Evolutionary conservation across 2,113 vertebrate genomes (phyloP).

Genomic region (Sylvilagus bachmani): DNA sequence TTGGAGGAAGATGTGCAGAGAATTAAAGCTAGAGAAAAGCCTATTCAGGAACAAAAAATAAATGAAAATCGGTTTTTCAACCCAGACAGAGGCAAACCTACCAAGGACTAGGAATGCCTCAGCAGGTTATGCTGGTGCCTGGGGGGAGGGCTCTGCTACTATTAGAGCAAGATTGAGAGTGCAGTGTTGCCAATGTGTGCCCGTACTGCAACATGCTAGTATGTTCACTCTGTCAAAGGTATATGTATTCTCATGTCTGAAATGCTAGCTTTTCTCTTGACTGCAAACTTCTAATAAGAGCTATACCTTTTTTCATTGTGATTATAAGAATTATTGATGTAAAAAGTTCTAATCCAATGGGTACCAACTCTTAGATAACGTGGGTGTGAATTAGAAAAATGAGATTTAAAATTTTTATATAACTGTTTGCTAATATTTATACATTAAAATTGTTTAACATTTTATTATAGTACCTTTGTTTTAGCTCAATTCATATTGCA

Average conservation of each 20-base stretch:
- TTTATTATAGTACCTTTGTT: neutral
- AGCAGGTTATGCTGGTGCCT: neutral
- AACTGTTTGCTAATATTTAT: neutral
- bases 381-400: neutral
- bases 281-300: neutral
- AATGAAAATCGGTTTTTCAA: neutral
- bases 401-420: neutral
- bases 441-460: neutral
- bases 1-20: neutral
- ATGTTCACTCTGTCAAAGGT: neutral
- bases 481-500: neutral
- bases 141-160: neutral
- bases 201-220: neutral
- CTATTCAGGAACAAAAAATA: neutral
- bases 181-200: too few species aligned
- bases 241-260: neutral
- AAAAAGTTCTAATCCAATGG: neutral
- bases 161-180: fast-evolving
- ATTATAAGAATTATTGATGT: neutral
- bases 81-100: neutral
- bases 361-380: neutral
- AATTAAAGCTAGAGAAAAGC: neutral
- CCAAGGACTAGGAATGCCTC: neutral
- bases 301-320: neutral
- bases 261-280: neutral